A percentile compares a stretch with the other conserved stretches of the same genome.
These are phyloP conservation scores for Parascotia fuliginaria DNA, from an alignment of 2,888 invertebrate species.

Conservation along the genomic window DNA sequence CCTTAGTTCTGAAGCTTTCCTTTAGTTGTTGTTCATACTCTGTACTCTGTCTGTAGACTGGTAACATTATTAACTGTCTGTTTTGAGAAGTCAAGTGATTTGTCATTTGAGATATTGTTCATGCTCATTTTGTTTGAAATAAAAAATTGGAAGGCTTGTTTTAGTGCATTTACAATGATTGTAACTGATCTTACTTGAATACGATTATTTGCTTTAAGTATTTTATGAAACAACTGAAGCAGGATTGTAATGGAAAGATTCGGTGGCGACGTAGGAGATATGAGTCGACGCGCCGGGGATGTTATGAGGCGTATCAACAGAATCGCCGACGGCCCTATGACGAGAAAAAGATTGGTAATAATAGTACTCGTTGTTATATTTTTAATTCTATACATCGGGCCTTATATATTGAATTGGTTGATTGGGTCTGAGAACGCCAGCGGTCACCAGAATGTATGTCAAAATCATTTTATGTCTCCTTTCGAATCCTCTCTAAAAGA, in stretches of 20 bases:
- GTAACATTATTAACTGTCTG: background rate
- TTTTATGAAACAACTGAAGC: constrained; percentile 13
- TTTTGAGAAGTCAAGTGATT: background rate
- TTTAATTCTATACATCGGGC: constrained; percentile 88
- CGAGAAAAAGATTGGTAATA: constrained; percentile 80
- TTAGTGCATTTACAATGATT: constrained; percentile 52
- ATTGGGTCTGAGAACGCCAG: constrained; percentile 78
- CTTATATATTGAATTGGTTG: constrained; percentile 87
- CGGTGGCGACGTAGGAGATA: constrained; percentile 65
- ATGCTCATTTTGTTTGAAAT: constrained; percentile 15
- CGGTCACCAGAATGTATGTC: constrained; percentile 86
- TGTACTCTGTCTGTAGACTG: no score
- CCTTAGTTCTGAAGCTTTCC: no score
- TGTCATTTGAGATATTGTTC: background rate
- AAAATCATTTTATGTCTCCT: constrained; percentile 87
- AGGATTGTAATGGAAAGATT: constrained; percentile 72
- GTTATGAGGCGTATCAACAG: constrained; percentile 75
- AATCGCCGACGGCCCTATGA: constrained; percentile 77
- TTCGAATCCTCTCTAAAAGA: constrained; percentile 87
- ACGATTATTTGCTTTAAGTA: constrained; percentile 9
- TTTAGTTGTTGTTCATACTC: no score
- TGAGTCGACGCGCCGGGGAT: constrained; percentile 78
- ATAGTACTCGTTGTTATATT: constrained; percentile 83
- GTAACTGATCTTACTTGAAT: constrained; percentile 51
- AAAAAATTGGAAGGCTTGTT: constrained; percentile 22